These are phyloP conservation scores for Cyanistes caeruleus DNA, from an alignment of 2,113 vertebrate species.

Conservation along the genomic window DNA sequence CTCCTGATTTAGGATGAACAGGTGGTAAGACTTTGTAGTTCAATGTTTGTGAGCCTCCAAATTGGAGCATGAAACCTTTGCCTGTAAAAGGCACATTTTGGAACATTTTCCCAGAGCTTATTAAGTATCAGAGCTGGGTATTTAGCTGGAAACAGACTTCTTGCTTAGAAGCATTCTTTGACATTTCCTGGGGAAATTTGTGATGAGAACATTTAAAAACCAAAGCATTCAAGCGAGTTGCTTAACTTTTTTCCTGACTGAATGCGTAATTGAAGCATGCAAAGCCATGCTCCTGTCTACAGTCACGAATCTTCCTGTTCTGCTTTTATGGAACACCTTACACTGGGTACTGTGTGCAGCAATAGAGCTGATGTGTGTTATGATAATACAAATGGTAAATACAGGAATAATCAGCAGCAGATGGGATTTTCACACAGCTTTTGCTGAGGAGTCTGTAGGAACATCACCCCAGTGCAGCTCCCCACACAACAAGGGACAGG, in stretches of 20 bases:
- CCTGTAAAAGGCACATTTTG: neutral
- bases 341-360: neutral
- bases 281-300: neutral
- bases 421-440: neutral
- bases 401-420: neutral
- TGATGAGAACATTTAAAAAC: neutral
- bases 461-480: neutral
- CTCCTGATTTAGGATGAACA: neutral
- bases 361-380: neutral
- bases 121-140: neutral
- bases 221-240: neutral
- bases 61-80: neutral
- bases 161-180: neutral
- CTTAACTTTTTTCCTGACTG: neutral
- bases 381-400: slow-evolving; percentile 19
- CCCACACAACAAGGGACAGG: neutral
- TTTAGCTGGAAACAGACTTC: neutral
- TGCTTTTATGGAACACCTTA: neutral
- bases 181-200: neutral
- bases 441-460: neutral
- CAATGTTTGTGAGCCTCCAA: neutral
- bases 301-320: neutral
- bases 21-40: neutral
- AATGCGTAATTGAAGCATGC: neutral
- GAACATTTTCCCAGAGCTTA: neutral